These are phyloP conservation scores for Melolontha melolontha DNA, from an alignment of 2,888 invertebrate genomes.

Conservation along the genomic window DNA sequence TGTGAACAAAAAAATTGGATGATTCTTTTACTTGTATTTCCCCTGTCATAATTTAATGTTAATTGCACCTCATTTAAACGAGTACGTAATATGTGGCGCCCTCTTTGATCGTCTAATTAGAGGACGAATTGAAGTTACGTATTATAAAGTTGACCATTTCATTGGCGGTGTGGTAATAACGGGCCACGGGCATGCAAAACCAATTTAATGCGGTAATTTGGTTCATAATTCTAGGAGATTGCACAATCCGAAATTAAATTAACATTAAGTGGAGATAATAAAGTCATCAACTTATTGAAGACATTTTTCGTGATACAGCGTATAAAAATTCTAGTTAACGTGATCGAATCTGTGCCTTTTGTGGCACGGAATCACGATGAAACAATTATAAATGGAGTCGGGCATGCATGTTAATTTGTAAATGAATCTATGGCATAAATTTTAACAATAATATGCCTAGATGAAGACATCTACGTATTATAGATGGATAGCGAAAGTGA, in stretches of 20 bases:
- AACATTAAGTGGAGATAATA: constrained; percentile 35
- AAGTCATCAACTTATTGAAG: constrained; percentile 33
- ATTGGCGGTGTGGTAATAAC: background rate
- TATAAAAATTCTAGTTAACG: constrained; percentile 12
- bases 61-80: constrained; percentile 19
- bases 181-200: no score
- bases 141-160: constrained; percentile 1
- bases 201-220: background rate
- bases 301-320: constrained; percentile 5
- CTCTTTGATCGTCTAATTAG: constrained; percentile 2
- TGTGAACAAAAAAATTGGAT: background rate
- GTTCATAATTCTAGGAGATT: background rate
- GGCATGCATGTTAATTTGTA: constrained; percentile 38
- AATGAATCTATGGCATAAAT: constrained; percentile 28
- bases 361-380: constrained; percentile 18
- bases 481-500: constrained; percentile 36
- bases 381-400: constrained; percentile 27
- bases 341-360: background rate
- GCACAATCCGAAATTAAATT: constrained; percentile 26
- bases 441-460: constrained; percentile 20
- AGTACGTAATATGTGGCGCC: background rate
- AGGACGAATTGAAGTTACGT: constrained; percentile 20
- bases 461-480: constrained; percentile 38
- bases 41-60: constrained; percentile 1
- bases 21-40: background rate